A percentile compares a stretch with the other conserved stretches of the same genome.
phyloP scores from a whole-genome alignment of 2,888 invertebrate genomes.

The Salpingus planirostris region DNA sequence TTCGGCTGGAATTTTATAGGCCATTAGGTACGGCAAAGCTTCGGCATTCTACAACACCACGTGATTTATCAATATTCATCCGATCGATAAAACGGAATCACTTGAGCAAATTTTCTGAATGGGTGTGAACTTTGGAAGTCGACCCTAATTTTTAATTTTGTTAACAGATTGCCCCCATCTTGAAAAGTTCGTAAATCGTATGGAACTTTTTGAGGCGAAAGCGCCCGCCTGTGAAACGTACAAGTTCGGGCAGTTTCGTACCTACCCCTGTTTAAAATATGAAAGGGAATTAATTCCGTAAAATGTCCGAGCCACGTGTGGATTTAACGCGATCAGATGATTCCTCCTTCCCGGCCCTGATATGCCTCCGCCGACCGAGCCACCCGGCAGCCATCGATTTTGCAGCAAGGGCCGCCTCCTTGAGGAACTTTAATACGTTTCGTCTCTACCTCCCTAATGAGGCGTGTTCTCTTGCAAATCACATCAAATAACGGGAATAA shows the following conservation, averaged over 20 bases:
- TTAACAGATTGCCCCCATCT: conserved; percentile 17
- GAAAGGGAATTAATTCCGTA: conserved; percentile 22
- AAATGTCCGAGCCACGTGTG: conserved; percentile 23
- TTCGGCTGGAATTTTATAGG: conserved; percentile 12
- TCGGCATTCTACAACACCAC: too few relatives aligned
- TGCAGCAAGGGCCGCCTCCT: too few relatives aligned
- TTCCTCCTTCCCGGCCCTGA: background rate
- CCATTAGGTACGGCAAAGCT: conserved; percentile 15
- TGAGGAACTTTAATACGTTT: conserved; percentile 1
- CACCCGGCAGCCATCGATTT: background rate
- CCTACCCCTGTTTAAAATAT: conserved; percentile 25
- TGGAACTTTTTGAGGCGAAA: conserved; percentile 14
- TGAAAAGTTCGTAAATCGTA: conserved; percentile 16
- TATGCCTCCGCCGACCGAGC: background rate
- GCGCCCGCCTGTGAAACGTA: conserved; percentile 17
- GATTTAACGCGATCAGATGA: conserved; percentile 8
- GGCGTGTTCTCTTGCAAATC: background rate
- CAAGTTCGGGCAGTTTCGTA: conserved; percentile 18
- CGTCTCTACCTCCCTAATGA: conserved; percentile 9
- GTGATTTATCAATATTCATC: conserved; percentile 23
- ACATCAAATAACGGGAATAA: too few relatives aligned
- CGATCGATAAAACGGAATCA: conserved; percentile 18
- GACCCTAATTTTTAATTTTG: conserved; percentile 20
- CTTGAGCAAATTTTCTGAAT: conserved; percentile 11
- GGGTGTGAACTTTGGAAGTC: conserved; percentile 12